These are phyloP conservation scores for Shinisaurus crocodilurus DNA, from an alignment of 2,113 vertebrate species.

Conservation along the genomic window DNA sequence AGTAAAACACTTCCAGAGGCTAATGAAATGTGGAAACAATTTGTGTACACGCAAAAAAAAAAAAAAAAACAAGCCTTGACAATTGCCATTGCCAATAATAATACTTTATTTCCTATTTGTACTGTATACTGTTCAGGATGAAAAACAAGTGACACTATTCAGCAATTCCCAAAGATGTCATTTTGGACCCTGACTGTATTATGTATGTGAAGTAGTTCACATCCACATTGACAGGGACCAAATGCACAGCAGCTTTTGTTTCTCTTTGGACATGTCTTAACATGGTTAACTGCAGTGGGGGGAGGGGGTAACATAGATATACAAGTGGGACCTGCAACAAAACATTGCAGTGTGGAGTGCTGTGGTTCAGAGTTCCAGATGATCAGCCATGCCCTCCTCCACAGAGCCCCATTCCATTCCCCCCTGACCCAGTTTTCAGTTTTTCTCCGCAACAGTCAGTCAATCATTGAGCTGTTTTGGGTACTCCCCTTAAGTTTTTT, in stretches of 20 bases:
- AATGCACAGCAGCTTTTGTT: constrained; percentile 15
- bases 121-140: constrained; percentile 65
- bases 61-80: constrained; percentile 61
- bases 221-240: background rate
- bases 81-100: constrained; percentile 66
- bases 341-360: background rate
- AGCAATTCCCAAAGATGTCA: constrained; percentile 60
- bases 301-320: too few relatives aligned
- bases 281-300: background rate
- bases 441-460: too few relatives aligned
- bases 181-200: too few relatives aligned
- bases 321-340: background rate
- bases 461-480: too few relatives aligned
- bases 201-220: constrained; percentile 24
- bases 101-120: constrained; percentile 74
- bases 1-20: constrained; percentile 65
- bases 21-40: constrained; percentile 71
- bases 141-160: constrained; percentile 65
- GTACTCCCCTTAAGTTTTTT: too few relatives aligned
- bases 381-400: background rate
- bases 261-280: constrained; percentile 12
- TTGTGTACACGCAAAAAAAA: constrained; percentile 72
- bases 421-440: background rate
- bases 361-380: background rate
- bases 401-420: background rate